Evolutionary conservation across 2,888 invertebrate genomes (phyloP).

Genomic region (Trissoscelio sp.): DNA sequence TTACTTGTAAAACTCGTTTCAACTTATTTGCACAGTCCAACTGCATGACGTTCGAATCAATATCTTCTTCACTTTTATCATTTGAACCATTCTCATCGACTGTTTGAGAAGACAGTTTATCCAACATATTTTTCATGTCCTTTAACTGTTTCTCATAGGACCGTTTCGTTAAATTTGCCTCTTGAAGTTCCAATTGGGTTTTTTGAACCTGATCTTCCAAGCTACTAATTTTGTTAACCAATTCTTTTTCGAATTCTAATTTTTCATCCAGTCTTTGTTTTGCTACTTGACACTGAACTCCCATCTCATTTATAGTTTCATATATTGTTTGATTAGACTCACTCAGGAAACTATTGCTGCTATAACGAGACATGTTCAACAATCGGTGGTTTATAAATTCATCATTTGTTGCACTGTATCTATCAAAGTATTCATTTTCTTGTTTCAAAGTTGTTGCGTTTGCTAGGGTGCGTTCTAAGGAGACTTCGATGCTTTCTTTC

Average conservation of each 20-base stretch:
- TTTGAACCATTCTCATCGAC: conserved; percentile 18
- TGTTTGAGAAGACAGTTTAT: conserved; percentile 76
- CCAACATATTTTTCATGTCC: conserved; percentile 79
- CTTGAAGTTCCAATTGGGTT: conserved; percentile 75
- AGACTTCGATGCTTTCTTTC: conserved; percentile 81
- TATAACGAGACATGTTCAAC: conserved; percentile 72
- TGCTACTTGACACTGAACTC: conserved; percentile 76
- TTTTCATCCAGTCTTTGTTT: conserved; percentile 80
- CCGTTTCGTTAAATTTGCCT: conserved; percentile 76
- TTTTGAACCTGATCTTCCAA: conserved; percentile 84
- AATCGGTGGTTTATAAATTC: conserved; percentile 73
- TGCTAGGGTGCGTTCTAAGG: conserved; percentile 78
- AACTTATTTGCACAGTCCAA: conserved; percentile 68
- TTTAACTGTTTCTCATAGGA: conserved; percentile 81
- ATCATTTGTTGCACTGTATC: conserved; percentile 78
- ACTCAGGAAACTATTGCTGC: conserved; percentile 75
- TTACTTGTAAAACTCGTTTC: conserved; percentile 71
- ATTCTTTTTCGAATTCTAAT: conserved; percentile 83
- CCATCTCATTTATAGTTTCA: conserved; percentile 78
- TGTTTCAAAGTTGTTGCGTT: conserved; percentile 76
- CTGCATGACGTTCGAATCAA: conserved; percentile 54
- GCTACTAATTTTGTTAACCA: conserved; percentile 84
- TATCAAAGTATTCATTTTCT: conserved; percentile 78
- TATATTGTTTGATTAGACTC: conserved; percentile 80
- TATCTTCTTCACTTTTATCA: conserved; percentile 46